Evolutionary conservation across 2,797 vertebrate species (phyloP), one percentile per base, ranked within the genome.

Genomic region (Sparus aurata): DNA sequence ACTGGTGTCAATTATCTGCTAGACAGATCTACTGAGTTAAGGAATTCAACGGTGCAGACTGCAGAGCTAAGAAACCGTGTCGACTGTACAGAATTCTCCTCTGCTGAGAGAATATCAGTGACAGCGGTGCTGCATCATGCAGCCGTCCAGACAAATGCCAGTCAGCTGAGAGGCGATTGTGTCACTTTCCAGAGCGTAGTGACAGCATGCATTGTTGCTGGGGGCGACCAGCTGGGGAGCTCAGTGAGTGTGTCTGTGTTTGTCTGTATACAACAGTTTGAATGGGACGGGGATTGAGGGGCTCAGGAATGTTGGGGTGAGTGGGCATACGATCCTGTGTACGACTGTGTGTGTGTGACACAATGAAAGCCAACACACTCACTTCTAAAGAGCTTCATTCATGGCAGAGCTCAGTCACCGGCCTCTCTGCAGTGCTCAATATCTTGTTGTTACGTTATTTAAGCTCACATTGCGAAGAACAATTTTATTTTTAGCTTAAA

Each of bases 341-440:
- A 46, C 75, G 70, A 71, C 54, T 49, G 60, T 59, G 75, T 88
- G 77, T 76, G 82, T 71, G 67, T 25, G 66, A 67, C 70, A 92
- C 91, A 93, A 92, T 89, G 75, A 82, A 85, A 85, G 73, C 82
- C 66, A 72, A 78, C 77, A 83, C 86, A 80, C 87, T 78, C 75
- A 5, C 74, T 73, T 82, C 82, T 90, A 91, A 93, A 93, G 89
- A 80, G 78, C 74, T 78, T 85, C 90, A 94, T 95, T 95, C 92
- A 94, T 83, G 47, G 38, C 18, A 27, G 64, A 66, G 68, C 70
- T 34, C 83, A 85, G 88, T 93, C 90, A 89, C 91, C 87, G 79
- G 74, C 27, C 81, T 84, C 75, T 83, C 41, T 75, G 67, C 52
- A 7, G 52, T 22, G 12, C n/a, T 30, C 63, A 30, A 47, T 22